Conservation (phyloP, 2,113 vertebrate genomes). For the Bufo gargarizans region DNA sequence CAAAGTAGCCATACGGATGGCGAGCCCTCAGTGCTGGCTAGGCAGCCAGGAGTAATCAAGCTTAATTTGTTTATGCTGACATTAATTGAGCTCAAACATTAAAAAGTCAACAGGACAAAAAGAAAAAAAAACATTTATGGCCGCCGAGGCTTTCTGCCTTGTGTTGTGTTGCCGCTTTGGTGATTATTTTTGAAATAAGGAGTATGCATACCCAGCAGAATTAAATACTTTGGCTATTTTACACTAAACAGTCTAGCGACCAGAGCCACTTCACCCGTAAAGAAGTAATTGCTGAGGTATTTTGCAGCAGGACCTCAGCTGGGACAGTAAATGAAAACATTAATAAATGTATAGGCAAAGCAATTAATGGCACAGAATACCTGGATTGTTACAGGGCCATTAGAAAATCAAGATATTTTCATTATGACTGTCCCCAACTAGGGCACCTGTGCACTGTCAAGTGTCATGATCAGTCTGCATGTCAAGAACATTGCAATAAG, state of each 20-base stretch:
- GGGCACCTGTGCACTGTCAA: neutral
- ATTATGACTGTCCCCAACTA: neutral
- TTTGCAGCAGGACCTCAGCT: constrained; percentile 52
- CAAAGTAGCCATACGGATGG: constrained; percentile 77
- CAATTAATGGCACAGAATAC: constrained; percentile 31
- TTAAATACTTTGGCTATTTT: neutral
- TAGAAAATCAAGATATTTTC: neutral
- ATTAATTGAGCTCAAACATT: constrained; percentile 53
- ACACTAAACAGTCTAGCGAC: constrained; percentile 42
- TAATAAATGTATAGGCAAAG: constrained; percentile 57
- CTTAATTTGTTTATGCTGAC: constrained; percentile 74
- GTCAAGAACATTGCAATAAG: neutral
- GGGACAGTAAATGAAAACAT: constrained; percentile 56
- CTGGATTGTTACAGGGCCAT: neutral
- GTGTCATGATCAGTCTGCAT: neutral
- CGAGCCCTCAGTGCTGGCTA: constrained; percentile 71
- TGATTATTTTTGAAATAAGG: constrained; percentile 58
- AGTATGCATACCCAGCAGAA: constrained; percentile 55
- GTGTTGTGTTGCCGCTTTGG: constrained; percentile 9
- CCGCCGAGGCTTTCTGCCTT: constrained; percentile 20
- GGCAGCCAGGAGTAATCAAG: constrained; percentile 71
- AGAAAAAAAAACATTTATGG: constrained; percentile 35
- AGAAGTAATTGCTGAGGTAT: constrained; percentile 30
- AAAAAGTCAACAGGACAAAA: constrained; percentile 13
- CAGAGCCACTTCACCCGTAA: constrained; percentile 58